Evolutionary conservation across 2,888 invertebrate genomes (phyloP), one percentile per base, ranked within the genome.

Genomic region (Quadroppia sp.): DNA sequence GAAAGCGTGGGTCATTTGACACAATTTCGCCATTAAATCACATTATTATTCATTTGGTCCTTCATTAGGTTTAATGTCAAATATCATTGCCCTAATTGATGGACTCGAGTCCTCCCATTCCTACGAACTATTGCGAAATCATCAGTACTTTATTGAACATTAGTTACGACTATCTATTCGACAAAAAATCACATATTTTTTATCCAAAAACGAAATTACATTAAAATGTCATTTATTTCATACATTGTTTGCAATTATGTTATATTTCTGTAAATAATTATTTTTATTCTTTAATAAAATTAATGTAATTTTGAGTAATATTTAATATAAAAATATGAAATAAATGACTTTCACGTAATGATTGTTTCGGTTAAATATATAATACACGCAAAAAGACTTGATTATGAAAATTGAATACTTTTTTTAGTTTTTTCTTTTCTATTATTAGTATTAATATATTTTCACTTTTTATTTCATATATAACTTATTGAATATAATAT

Each of bases 31-130:
- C 53, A 53, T 53, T 25, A 25, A 36, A 53, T 53, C 23, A 9
- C 15, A 25, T 53, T 45, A 45, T 45, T 45, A 53, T 53, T 53
- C 53, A 53, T 53, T 53, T 53, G 53, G 9, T 23, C 28, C 9
- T 1, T 53, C 23, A 53, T 53, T 53, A 53, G 53, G 23, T 17
- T 17, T 53, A 25, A 23, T 53, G 53, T 17, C 23, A 53, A 53
- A 53, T 20, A 53, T 53, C 23, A 53, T 53, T 53, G 53, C 53
- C 28, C 23, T 53, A 53, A 53, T 25, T 25, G 23, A 53, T 25
- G 53, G 53, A 25, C 53, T 53, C 9, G 3, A 53, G 28, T 53
- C 23, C 28, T 7, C 23, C 53, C 53, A 53, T 23, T 25, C 53
- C 53, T 7, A 25, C 17, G 23, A 53, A 53, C 53, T 20, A 50